A percentile compares a stretch with the other conserved stretches of the same genome.
Evolutionary conservation across 2,888 invertebrate species (phyloP).

Genomic region (Drosophila differens): DNA sequence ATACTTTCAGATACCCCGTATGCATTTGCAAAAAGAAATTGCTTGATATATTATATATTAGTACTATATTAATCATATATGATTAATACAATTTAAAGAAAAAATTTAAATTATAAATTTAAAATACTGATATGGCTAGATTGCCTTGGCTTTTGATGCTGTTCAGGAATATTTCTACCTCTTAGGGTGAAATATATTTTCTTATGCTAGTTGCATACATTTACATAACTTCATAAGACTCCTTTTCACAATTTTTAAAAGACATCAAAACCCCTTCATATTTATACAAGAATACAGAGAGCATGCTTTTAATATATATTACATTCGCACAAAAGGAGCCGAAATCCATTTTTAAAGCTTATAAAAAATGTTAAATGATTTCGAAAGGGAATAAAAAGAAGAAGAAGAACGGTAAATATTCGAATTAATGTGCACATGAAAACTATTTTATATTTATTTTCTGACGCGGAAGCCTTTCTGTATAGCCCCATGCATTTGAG

Average conservation of each 20-base stretch:
- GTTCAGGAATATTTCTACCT: neutral
- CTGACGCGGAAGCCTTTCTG: conserved; percentile 16
- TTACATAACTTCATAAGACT: neutral
- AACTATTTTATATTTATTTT: conserved; percentile 52
- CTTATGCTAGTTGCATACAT: neutral
- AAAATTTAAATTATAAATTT: neutral
- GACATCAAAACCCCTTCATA: neutral
- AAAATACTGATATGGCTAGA: neutral
- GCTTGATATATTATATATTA: neutral
- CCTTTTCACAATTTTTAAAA: neutral
- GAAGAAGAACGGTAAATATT: conserved; percentile 7
- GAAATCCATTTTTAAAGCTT: conserved; percentile 26
- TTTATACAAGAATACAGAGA: conserved; percentile 7
- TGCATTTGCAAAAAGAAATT: neutral
- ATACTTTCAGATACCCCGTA: neutral
- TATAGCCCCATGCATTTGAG: conserved; percentile 27
- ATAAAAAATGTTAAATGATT: conserved; percentile 20
- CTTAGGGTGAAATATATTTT: neutral
- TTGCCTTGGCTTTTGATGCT: neutral
- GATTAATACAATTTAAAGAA: neutral
- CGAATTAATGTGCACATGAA: conserved; percentile 36
- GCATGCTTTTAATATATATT: conserved; percentile 20
- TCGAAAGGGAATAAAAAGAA: conserved; percentile 6
- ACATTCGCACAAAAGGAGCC: conserved; percentile 1
- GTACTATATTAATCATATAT: neutral